A percentile compares a stretch with the other conserved stretches of the same genome.
Conservation (phyloP, 2,113 vertebrate genomes). For the Ailuropoda melanoleuca region DNA sequence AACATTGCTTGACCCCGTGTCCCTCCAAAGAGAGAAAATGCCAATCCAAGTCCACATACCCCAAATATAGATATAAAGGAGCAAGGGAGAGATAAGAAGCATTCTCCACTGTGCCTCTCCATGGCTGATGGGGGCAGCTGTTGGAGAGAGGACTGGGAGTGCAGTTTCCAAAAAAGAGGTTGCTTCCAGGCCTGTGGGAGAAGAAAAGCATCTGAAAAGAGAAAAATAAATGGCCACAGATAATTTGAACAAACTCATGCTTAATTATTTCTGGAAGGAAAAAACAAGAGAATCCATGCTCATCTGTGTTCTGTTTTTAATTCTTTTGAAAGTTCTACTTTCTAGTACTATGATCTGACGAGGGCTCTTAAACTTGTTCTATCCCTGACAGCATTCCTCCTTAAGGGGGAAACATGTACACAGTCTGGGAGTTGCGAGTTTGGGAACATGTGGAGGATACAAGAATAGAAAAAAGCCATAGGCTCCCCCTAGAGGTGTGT, state of each 20-base stretch:
- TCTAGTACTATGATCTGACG: background rate
- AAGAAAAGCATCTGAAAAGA: background rate
- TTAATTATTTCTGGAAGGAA: background rate
- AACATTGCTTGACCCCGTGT: background rate
- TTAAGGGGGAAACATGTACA: background rate
- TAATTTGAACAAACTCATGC: background rate
- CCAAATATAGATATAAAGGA: background rate
- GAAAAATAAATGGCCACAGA: background rate
- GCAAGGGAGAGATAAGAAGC: background rate
- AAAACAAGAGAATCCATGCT: background rate
- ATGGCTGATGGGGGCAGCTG: background rate
- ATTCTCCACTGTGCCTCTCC: background rate
- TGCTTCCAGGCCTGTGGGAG: background rate
- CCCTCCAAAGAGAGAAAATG: background rate
- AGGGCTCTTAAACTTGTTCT: background rate
- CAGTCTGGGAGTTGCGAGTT: background rate
- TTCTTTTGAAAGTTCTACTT: background rate
- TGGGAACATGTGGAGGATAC: accelerated
- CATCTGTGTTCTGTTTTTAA: background rate
- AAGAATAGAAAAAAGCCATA: background rate
- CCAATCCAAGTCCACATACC: background rate
- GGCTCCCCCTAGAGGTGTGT: background rate
- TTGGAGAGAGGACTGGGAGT: background rate
- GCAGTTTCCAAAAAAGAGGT: background rate
- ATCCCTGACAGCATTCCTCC: background rate